Evolutionary conservation across 2,888 invertebrate species (phyloP).

Genomic region (Agrilus biguttatus): DNA sequence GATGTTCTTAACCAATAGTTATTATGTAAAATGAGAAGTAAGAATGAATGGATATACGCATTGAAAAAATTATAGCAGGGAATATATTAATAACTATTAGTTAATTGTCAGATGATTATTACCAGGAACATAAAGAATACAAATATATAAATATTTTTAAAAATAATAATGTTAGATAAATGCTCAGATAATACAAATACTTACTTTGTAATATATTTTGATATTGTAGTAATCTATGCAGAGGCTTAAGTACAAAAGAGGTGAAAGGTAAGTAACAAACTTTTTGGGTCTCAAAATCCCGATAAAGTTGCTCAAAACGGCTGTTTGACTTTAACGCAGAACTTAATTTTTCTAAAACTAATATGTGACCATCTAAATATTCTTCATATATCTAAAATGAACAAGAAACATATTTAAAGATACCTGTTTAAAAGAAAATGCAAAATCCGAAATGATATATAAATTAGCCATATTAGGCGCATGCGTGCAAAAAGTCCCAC

Average conservation of each 20-base stretch:
- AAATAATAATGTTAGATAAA: neutral
- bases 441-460: neutral
- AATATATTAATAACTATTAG: too few relatives aligned
- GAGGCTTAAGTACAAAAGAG: slow-evolving; percentile 66
- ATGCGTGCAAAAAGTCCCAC: too few relatives aligned
- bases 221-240: slow-evolving; percentile 77
- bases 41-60: too few relatives aligned
- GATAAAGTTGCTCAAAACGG: slow-evolving; percentile 54
- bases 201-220: slow-evolving; percentile 61
- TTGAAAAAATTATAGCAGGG: too few relatives aligned
- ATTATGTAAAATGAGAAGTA: too few relatives aligned
- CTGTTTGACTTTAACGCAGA: slow-evolving; percentile 55
- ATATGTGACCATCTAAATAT: slow-evolving; percentile 57
- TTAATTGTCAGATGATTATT: too few relatives aligned
- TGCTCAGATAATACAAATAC: slow-evolving; percentile 18
- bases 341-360: slow-evolving; percentile 68
- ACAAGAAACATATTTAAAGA: neutral
- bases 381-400: slow-evolving; percentile 48
- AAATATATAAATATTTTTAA: slow-evolving; percentile 1
- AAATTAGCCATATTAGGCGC: too few relatives aligned
- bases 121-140: too few relatives aligned
- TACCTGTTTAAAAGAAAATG: too few relatives aligned
- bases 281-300: slow-evolving; percentile 69
- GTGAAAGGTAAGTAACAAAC: slow-evolving; percentile 77
- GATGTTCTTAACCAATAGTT: too few relatives aligned